Base-by-base conservation (phyloP, 2,888 invertebrate species). In the Xanthia togata region DNA sequence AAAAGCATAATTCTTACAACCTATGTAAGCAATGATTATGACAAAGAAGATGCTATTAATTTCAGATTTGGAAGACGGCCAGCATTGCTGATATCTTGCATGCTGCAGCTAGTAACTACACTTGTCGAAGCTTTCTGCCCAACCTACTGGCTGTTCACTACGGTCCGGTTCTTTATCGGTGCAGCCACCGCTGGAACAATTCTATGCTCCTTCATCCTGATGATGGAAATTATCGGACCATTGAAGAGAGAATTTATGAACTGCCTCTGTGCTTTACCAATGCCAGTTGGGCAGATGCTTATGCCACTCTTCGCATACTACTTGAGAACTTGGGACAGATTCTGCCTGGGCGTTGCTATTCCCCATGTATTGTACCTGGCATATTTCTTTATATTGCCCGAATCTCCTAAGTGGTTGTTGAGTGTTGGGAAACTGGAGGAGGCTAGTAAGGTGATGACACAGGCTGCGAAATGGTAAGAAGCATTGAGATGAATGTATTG, bases 391-490 rank as follows among this genome's bases (percentile, higher is more conserved):
- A 88, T 97, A 20, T 93, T 98, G 59, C 98, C 98, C 0, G 98
- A 98, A 92, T 98, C 98, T 0, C 98, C 98, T 0, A 97, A 98
- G 67, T 98, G 98, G 98, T 94, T 98, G 50, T 95, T 98, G 63
- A 97, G 97, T 1, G 97, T 97, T n/a, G 98, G 98, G 0, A 96
- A 96, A 72, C 92, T 97, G 73, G 97, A 97, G 11, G 94, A 97
- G 64, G 97, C 98, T 0, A 95, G 97, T 12, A 90, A 92, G 69
- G 95, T 98, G 1, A 93, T 98, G 81, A 96, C 97, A 86, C 97
- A 95, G 79, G 97, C 97, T 4, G 98, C 98, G 0, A 95, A 93
- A 83, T 88, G 87, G 86, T 94, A 79, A 90, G 90, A 79, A 90
- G 90, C 79, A 72, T 23, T 59, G 14, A 41, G 12, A 20, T 23